These are phyloP conservation scores for Micrasema minimum DNA, from an alignment of 1,140 invertebrate genomes.

Conservation along the genomic window DNA sequence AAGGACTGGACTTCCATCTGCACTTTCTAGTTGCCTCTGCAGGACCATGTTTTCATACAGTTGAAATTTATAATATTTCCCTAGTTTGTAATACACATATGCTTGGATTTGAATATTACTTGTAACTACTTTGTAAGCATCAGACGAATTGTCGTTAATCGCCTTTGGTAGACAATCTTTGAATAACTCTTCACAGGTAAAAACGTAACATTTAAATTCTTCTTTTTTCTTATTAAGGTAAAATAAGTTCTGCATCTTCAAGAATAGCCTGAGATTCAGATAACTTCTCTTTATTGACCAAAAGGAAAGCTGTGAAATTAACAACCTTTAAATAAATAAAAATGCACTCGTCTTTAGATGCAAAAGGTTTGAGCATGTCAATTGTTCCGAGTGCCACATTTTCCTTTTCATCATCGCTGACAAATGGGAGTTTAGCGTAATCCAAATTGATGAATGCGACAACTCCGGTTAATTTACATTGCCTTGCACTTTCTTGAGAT, in stretches of 20 bases:
- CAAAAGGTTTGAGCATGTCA: constrained; percentile 21
- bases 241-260: constrained; percentile 11
- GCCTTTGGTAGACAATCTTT: background rate
- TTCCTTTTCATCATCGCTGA: constrained; percentile 12
- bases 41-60: constrained; percentile 24
- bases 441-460: constrained; percentile 21
- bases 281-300: constrained; percentile 14
- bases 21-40: constrained; percentile 22
- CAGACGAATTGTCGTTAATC: background rate
- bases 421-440: constrained; percentile 9
- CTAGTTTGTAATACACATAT: constrained; percentile 19
- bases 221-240: constrained; percentile 9
- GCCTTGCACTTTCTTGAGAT: constrained; percentile 15
- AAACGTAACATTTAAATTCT: background rate
- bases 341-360: constrained; percentile 11
- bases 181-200: constrained; percentile 14
- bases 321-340: constrained; percentile 30
- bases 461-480: constrained; percentile 3
- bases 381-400: constrained; percentile 13
- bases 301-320: constrained; percentile 18
- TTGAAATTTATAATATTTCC: constrained; percentile 25
- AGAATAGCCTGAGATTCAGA: constrained; percentile 1
- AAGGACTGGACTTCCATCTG: constrained; percentile 19
- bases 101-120: constrained; percentile 27
- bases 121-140: constrained; percentile 17